Evolutionary conservation across 2,797 vertebrate genomes (phyloP).

Genomic region (Periparus ater): DNA sequence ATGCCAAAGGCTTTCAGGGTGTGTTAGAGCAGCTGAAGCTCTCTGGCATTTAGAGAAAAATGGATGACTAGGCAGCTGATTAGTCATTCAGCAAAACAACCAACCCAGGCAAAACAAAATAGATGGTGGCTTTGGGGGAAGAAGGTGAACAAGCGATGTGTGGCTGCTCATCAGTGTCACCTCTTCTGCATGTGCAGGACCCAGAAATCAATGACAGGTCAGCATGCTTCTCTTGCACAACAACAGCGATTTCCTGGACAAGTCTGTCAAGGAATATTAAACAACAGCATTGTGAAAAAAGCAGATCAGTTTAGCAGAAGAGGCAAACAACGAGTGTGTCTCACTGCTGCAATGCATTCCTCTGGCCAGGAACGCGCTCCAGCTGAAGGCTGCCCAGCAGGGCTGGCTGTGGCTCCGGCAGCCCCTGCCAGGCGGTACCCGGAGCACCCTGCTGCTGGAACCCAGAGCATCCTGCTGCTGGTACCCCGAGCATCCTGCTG

Average conservation of each 20-base stretch:
- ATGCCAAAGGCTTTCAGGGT: slow-evolving; percentile 33
- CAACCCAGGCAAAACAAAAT: background rate
- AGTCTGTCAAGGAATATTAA: background rate
- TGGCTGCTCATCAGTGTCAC: background rate
- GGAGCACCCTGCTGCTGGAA: no score
- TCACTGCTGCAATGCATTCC: no score
- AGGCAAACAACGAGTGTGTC: background rate
- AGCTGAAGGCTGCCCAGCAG: background rate
- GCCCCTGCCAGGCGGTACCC: background rate
- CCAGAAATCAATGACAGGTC: background rate
- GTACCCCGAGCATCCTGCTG: background rate
- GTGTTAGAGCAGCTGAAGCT: background rate
- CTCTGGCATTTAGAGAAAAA: background rate
- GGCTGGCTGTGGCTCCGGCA: background rate
- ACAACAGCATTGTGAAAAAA: background rate
- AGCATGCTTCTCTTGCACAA: background rate
- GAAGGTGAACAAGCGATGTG: background rate
- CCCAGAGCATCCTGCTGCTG: no score
- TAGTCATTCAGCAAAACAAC: background rate
- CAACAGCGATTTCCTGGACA: background rate
- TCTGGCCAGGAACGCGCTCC: fast-evolving
- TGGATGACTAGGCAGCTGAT: background rate
- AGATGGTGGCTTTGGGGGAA: background rate
- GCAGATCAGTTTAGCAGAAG: background rate
- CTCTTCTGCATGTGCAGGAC: fast-evolving